phyloP scores from a whole-genome alignment of 2,113 vertebrate species.

The Gnathonemus echidnorhynchus region DNA sequence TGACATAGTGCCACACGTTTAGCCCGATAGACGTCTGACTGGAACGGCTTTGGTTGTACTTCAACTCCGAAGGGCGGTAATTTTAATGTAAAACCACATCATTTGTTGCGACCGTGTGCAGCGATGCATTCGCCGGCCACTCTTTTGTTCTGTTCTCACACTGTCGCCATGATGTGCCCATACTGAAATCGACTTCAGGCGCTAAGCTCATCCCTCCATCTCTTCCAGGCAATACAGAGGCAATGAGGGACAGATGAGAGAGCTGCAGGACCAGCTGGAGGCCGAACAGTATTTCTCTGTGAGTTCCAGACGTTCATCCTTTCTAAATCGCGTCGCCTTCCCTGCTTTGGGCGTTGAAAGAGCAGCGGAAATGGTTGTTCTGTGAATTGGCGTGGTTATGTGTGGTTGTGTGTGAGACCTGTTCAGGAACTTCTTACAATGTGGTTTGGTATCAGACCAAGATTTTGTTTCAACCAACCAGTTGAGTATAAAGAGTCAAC shows the following conservation, averaged over 20 bases:
- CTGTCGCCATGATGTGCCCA: background rate
- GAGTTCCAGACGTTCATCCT: constrained; percentile 42
- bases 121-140: background rate
- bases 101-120: background rate
- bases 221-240: constrained; percentile 85
- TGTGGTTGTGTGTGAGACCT: background rate
- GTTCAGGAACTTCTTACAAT: background rate
- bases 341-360: background rate
- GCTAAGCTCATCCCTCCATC: background rate
- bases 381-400: background rate
- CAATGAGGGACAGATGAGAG: constrained; percentile 98
- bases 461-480: no score
- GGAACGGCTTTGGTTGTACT: background rate
- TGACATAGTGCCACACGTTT: background rate
- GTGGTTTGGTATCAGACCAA: no score
- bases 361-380: background rate
- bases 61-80: background rate
- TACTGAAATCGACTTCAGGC: background rate
- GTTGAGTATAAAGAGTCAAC: no score
- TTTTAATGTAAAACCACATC: background rate
- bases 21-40: background rate
- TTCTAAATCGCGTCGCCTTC: background rate
- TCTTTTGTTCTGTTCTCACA: background rate
- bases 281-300: constrained; percentile 99
- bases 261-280: constrained; percentile 97